Percentiles rank a stretch among this genome's conserved stretches.
Evolutionary conservation across 2,797 vertebrate genomes (phyloP).

Genomic region (Sardinella longiceps): DNA sequence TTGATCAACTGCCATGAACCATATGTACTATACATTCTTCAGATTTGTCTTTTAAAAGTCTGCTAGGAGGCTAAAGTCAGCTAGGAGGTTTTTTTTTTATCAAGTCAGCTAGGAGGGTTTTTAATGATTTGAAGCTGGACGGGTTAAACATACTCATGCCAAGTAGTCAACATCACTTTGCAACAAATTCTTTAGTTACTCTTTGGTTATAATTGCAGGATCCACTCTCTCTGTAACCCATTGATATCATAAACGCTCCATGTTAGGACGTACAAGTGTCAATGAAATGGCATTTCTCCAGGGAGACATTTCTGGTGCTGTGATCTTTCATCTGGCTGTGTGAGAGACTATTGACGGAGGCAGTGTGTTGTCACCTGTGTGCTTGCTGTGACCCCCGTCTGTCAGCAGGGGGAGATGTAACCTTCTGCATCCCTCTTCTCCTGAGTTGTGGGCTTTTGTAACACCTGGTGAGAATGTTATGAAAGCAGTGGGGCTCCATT

Average conservation of each 20-base stretch:
- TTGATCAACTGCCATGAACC: not conserved
- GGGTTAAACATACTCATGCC: not conserved
- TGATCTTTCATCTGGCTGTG: not conserved
- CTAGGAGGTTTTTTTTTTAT: not conserved
- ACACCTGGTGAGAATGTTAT: conserved; percentile 19
- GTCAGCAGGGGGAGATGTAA: not conserved
- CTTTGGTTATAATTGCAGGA: not conserved
- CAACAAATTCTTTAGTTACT: conserved; percentile 4
- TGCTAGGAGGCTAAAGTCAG: not conserved
- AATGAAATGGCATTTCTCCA: not conserved
- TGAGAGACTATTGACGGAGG: not conserved
- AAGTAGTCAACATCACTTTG: not conserved
- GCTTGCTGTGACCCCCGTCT: not conserved
- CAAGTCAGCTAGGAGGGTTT: conserved; percentile 3
- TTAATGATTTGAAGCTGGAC: conserved; percentile 20
- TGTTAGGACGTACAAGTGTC: not conserved
- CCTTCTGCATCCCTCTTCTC: not conserved
- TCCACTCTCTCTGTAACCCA: not conserved
- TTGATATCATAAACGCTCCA: not conserved
- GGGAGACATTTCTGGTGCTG: not conserved
- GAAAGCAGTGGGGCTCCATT: conserved; percentile 5
- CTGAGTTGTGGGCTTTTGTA: conserved; percentile 19
- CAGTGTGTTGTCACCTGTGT: not conserved
- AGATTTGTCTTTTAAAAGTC: not conserved
- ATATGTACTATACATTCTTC: not conserved